Percentiles rank a stretch among this genome's conserved stretches.
Evolutionary conservation across 2,113 vertebrate genomes (phyloP).

Genomic region (Carassius carassius): DNA sequence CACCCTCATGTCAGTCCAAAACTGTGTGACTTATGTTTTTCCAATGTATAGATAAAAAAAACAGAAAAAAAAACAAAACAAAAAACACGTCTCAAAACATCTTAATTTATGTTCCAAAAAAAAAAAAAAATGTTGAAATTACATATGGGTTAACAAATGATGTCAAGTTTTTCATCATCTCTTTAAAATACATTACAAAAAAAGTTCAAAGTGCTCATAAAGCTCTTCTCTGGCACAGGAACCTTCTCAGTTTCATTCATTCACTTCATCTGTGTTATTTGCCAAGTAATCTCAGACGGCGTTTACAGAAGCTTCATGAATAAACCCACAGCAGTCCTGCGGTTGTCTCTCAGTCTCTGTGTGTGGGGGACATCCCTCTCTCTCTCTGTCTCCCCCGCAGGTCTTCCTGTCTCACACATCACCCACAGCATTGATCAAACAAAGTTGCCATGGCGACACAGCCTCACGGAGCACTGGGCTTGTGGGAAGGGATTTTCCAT

Average conservation of each 20-base stretch:
- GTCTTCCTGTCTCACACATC: constrained; percentile 42
- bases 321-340: not conserved
- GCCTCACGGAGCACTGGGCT: constrained; percentile 31
- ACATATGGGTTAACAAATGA: not conserved
- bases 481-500: constrained; percentile 42
- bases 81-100: not conserved
- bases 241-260: not conserved
- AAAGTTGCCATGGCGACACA: constrained; percentile 59
- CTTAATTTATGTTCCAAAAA: not conserved
- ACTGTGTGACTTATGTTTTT: not conserved
- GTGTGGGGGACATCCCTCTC: constrained; percentile 34
- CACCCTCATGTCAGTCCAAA: not conserved
- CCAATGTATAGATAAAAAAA: no score
- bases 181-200: not conserved
- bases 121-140: not conserved
- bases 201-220: not conserved
- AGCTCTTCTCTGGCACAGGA: not conserved
- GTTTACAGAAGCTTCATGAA: constrained; percentile 22
- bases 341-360: not conserved
- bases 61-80: no score
- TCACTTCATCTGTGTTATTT: not conserved
- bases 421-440: constrained; percentile 62
- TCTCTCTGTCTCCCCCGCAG: constrained; percentile 8
- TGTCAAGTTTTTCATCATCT: not conserved
- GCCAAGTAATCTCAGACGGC: constrained; percentile 8